Conservation (phyloP, 2,797 vertebrate species). For the Danio choprae region DNA sequence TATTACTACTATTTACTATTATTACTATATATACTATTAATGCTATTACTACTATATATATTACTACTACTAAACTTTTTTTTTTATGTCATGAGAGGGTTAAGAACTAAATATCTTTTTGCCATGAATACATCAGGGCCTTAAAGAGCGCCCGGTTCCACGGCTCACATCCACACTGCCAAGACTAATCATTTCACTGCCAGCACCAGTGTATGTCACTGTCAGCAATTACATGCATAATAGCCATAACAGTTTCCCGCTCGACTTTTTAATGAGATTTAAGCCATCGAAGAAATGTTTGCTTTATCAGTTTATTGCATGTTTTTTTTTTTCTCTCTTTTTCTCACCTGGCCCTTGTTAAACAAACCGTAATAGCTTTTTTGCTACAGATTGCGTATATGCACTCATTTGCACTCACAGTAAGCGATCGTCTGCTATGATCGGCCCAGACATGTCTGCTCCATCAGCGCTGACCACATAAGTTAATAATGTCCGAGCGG, state of each 20-base stretch:
- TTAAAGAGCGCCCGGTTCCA: neutral
- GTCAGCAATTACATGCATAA: slow-evolving; percentile 41
- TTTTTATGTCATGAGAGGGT: no score
- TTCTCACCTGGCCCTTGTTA: slow-evolving; percentile 17
- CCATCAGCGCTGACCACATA: slow-evolving; percentile 28
- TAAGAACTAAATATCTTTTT: no score
- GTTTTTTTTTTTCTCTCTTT: neutral
- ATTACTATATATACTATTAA: no score
- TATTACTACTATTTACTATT: no score
- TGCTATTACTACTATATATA: no score
- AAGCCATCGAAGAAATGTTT: slow-evolving; percentile 29
- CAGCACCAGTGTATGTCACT: slow-evolving; percentile 27
- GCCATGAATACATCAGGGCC: no score
- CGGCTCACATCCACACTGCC: slow-evolving; percentile 10
- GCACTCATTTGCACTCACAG: slow-evolving; percentile 49
- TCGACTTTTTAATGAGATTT: slow-evolving; percentile 33
- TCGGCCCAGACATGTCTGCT: slow-evolving; percentile 41
- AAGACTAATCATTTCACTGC: slow-evolving; percentile 35
- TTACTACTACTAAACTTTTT: no score
- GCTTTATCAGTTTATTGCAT: slow-evolving; percentile 32
- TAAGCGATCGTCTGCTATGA: slow-evolving; percentile 42
- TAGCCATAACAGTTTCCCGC: slow-evolving; percentile 31
- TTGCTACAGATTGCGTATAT: slow-evolving; percentile 32
- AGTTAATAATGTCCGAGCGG: slow-evolving; percentile 35
- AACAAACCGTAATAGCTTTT: slow-evolving; percentile 40